These are phyloP conservation scores for Montipora sp. DNA, from an alignment of 64 coral and sea anemone genomes.

Conservation along the genomic window DNA sequence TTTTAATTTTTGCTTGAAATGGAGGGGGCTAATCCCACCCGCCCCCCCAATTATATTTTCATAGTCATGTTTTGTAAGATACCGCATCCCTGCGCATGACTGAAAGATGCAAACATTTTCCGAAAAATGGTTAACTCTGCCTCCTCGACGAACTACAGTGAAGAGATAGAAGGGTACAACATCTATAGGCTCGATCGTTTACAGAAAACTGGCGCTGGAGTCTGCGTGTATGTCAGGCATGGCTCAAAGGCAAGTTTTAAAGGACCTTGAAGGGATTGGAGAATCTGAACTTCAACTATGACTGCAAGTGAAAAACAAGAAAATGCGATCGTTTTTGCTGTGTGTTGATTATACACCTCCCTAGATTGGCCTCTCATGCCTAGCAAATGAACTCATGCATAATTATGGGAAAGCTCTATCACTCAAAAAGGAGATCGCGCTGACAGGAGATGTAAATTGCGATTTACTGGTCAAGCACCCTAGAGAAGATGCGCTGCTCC, in stretches of 20 bases:
- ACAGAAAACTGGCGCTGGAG: conserved; percentile 19
- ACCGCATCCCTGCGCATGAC: background rate
- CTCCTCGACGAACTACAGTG: background rate
- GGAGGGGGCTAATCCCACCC: no score
- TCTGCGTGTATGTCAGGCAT: conserved; percentile 29
- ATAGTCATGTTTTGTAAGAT: no score
- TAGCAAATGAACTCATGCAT: conserved; percentile 52
- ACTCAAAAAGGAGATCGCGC: conserved; percentile 40
- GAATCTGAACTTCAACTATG: conserved; percentile 51
- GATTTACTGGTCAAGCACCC: conserved; percentile 37
- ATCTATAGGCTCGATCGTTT: conserved; percentile 47
- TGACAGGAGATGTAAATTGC: conserved; percentile 67
- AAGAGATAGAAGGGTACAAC: conserved; percentile 18
- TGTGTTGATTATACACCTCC: conserved; percentile 44
- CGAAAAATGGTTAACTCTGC: no score
- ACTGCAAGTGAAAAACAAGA: background rate
- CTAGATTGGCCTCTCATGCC: conserved; percentile 18
- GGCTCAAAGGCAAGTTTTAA: background rate
- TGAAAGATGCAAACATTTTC: no score
- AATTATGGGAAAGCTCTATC: conserved; percentile 44
- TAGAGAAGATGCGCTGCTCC: conserved; percentile 30
- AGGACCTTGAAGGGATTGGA: conserved; percentile 2
- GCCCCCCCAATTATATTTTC: no score
- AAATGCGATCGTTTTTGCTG: conserved; percentile 26
- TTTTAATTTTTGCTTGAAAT: no score